These are phyloP conservation scores for Uloborus diversus DNA, from an alignment of 1,140 invertebrate genomes.

Conservation along the genomic window DNA sequence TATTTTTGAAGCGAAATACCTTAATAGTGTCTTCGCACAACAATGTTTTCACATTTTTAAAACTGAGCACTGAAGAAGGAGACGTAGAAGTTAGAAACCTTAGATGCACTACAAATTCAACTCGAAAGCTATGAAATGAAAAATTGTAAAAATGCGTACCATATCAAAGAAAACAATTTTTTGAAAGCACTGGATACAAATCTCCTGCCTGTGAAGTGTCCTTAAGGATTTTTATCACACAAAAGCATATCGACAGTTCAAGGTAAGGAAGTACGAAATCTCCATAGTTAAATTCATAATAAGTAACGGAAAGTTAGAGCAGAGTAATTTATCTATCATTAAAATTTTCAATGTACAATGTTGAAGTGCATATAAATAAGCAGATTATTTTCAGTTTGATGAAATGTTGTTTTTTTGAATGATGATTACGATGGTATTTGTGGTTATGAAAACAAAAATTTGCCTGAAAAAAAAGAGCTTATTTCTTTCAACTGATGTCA, in stretches of 20 bases:
- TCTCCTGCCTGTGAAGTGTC: slow-evolving; percentile 18
- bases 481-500: too few relatives aligned
- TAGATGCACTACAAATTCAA: neutral
- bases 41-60: slow-evolving; percentile 11
- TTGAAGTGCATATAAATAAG: too few relatives aligned
- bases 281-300: too few relatives aligned
- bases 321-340: too few relatives aligned
- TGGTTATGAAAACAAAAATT: too few relatives aligned
- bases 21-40: slow-evolving; percentile 28
- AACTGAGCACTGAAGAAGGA: neutral
- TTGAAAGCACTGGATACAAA: neutral
- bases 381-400: too few relatives aligned
- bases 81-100: neutral
- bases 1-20: slow-evolving; percentile 40
- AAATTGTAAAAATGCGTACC: neutral
- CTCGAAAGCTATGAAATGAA: neutral
- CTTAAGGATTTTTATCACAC: slow-evolving; percentile 19
- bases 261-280: too few relatives aligned
- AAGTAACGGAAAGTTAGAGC: too few relatives aligned
- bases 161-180: neutral
- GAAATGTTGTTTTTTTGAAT: too few relatives aligned
- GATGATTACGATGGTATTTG: too few relatives aligned
- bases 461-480: too few relatives aligned
- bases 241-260: neutral
- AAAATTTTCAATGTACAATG: too few relatives aligned